Evolutionary conservation across 2,888 invertebrate species (phyloP).

Genomic region (Perithous albicinctus): DNA sequence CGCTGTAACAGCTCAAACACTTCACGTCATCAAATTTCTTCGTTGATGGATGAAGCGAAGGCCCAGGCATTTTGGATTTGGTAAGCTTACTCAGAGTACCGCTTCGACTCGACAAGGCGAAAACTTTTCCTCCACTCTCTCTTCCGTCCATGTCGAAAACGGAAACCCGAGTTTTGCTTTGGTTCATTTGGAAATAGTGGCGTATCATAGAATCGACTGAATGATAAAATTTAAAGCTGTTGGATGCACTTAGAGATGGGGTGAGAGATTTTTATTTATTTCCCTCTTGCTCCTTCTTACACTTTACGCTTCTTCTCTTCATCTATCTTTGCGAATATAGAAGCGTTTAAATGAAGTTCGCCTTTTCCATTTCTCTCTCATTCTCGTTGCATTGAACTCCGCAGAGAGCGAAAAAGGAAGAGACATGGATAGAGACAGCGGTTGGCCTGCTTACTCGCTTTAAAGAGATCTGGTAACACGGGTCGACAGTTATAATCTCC

Average conservation of each 20-base stretch:
- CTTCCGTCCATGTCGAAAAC: not conserved
- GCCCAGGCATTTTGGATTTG: constrained; percentile 4
- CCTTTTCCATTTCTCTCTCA: not conserved
- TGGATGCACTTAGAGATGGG: no score
- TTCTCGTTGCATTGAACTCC: not conserved
- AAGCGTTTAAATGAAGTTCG: constrained; percentile 18
- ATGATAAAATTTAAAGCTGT: constrained; percentile 1
- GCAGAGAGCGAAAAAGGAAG: constrained; percentile 4
- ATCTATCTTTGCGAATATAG: constrained; percentile 4
- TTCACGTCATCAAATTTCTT: constrained; percentile 7
- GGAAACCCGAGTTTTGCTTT: not conserved
- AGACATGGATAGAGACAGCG: constrained; percentile 30
- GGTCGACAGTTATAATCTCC: constrained; percentile 77
- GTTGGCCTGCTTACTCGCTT: constrained; percentile 46
- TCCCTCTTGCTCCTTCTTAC: not conserved
- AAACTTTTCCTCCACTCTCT: not conserved
- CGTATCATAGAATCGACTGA: not conserved
- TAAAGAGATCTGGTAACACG: constrained; percentile 70
- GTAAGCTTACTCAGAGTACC: not conserved
- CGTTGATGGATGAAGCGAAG: constrained; percentile 4
- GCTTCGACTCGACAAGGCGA: not conserved
- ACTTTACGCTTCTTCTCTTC: not conserved
- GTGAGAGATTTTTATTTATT: not conserved
- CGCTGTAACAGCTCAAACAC: not conserved
- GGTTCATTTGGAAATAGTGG: not conserved